A percentile compares a stretch with the other conserved stretches of the same genome.
These are phyloP conservation scores for Rhimphoctona megacephalus DNA, from an alignment of 2,888 invertebrate genomes.

Conservation along the genomic window DNA sequence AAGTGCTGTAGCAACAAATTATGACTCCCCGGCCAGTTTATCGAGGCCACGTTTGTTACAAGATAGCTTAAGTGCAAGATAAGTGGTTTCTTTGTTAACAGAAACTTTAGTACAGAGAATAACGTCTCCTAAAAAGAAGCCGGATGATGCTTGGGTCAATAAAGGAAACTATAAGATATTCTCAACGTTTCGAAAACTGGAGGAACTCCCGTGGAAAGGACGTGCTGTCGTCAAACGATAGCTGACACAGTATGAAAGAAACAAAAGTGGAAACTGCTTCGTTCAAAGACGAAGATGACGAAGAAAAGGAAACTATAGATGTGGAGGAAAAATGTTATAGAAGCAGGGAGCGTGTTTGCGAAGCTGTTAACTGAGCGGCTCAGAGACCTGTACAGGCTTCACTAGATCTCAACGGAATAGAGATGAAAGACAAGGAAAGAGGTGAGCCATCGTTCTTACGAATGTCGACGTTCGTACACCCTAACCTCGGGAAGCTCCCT, in stretches of 20 bases:
- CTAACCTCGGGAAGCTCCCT: slow-evolving; percentile 61
- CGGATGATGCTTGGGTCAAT: slow-evolving; percentile 54
- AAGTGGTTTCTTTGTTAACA: neutral
- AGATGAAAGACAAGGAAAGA: slow-evolving; percentile 29
- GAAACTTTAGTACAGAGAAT: slow-evolving; percentile 1
- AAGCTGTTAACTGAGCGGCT: slow-evolving; percentile 70
- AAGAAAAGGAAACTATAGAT: slow-evolving; percentile 64
- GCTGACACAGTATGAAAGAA: slow-evolving; percentile 14
- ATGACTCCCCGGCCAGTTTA: neutral
- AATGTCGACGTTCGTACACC: slow-evolving; percentile 25
- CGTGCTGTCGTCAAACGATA: slow-evolving; percentile 26
- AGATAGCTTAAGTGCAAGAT: neutral
- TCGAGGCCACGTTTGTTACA: neutral
- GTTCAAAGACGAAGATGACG: slow-evolving; percentile 50
- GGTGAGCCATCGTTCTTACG: slow-evolving; percentile 28
- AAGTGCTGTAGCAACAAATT: neutral
- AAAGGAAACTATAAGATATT: slow-evolving; percentile 31
- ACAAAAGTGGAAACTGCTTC: slow-evolving; percentile 43
- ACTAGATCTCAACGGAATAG: slow-evolving; percentile 41
- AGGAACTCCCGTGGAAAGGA: neutral
- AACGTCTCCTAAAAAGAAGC: slow-evolving; percentile 10
- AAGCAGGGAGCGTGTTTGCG: slow-evolving; percentile 71
- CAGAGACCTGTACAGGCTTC: slow-evolving; percentile 62
- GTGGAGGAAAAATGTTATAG: slow-evolving; percentile 66
- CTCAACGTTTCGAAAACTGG: slow-evolving; percentile 31